phyloP scores from a whole-genome alignment of 1,140 invertebrate genomes.

The Calephelis nemesis region DNA sequence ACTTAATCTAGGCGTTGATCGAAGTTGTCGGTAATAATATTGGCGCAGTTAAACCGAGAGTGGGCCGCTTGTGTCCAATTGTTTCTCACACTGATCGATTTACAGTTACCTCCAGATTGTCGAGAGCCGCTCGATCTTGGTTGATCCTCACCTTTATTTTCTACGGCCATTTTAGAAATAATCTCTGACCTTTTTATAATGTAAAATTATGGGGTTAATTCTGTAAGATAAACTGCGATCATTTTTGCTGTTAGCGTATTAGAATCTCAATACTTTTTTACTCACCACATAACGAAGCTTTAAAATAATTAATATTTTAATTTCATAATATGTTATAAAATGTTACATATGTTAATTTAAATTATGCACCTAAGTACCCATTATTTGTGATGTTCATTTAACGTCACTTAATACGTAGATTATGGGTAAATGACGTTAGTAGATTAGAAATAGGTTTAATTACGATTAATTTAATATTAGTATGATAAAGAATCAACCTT shows the following conservation, averaged over 20 bases:
- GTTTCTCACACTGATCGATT: constrained; percentile 59
- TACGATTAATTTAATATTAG: too few species aligned
- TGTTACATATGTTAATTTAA: too few species aligned
- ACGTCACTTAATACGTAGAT: too few species aligned
- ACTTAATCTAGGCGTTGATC: constrained; percentile 6
- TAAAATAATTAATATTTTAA: too few species aligned
- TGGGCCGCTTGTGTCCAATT: constrained; percentile 41
- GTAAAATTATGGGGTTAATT: constrained; percentile 6
- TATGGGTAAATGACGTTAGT: too few species aligned
- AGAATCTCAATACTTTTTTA: background rate
- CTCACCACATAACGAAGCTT: too few species aligned
- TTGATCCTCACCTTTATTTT: constrained; percentile 37
- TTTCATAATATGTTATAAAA: too few species aligned
- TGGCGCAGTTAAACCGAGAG: constrained; percentile 39
- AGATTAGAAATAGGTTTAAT: too few species aligned
- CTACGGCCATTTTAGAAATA: constrained; percentile 19
- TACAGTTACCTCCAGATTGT: constrained; percentile 49
- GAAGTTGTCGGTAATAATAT: constrained; percentile 50
- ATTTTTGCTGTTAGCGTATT: background rate
- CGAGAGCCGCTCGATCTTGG: constrained; percentile 29
- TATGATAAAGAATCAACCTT: too few species aligned
- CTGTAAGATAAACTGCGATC: background rate
- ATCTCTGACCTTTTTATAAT: constrained; percentile 15
- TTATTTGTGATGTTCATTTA: too few species aligned
- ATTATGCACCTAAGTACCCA: too few species aligned